Conservation (phyloP, 2,888 invertebrate species). For the Cosmorhoe ocellata region DNA sequence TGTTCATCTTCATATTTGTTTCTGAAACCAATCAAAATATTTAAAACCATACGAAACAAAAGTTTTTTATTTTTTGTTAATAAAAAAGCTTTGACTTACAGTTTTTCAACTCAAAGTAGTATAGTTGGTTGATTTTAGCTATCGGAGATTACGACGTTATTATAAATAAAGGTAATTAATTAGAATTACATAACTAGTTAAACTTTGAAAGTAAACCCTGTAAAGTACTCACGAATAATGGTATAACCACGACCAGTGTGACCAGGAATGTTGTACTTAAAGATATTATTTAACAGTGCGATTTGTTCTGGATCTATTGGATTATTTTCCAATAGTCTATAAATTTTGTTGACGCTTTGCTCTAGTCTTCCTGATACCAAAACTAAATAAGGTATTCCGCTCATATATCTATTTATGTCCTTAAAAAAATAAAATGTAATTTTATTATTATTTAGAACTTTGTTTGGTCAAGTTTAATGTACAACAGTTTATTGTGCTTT, state of each 20-base stretch:
- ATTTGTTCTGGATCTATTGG: conserved; percentile 72
- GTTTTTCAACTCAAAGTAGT: no score
- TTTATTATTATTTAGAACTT: no score
- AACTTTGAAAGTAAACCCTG: no score
- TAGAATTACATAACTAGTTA: no score
- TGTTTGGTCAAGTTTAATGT: no score
- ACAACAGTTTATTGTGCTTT: no score
- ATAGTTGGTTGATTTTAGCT: no score
- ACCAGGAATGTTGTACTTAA: conserved; percentile 68
- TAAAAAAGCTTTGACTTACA: no score
- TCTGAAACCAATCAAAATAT: conserved; percentile 34
- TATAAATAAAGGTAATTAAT: no score
- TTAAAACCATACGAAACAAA: no score
- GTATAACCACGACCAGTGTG: conserved; percentile 85
- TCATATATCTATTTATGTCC: conserved; percentile 20
- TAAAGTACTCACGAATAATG: conserved; percentile 56
- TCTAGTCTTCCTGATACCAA: conserved; percentile 81
- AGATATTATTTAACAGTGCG: conserved; percentile 71
- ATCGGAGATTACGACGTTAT: no score
- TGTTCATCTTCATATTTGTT: conserved; percentile 29
- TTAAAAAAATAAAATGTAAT: neutral
- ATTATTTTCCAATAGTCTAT: conserved; percentile 48
- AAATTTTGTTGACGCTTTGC: conserved; percentile 52
- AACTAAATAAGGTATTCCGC: conserved; percentile 69
- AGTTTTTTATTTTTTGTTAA: no score